These are phyloP conservation scores for Sylvilagus floridanus DNA, from an alignment of 2,797 vertebrate species.

Conservation along the genomic window DNA sequence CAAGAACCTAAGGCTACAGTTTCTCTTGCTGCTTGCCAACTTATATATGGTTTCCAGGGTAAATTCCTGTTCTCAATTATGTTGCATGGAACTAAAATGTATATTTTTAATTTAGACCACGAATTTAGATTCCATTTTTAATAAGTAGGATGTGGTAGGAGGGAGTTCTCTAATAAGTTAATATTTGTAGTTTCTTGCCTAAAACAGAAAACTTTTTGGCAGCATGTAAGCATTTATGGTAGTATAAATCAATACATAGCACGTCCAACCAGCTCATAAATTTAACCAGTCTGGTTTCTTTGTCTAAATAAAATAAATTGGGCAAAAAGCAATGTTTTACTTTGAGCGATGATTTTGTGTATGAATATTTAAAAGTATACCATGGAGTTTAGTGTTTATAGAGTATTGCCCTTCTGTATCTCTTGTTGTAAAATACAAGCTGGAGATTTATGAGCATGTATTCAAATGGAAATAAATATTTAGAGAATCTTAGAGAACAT, in stretches of 20 bases:
- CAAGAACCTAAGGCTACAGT: conserved; percentile 21
- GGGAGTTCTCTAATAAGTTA: conserved; percentile 60
- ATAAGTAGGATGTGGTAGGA: conserved; percentile 58
- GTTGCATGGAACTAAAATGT: not conserved
- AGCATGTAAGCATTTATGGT: conserved; percentile 12
- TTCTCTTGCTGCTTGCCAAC: conserved; percentile 57
- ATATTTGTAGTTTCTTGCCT: conserved; percentile 65
- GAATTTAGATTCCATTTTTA: conserved; percentile 72
- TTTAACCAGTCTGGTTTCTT: conserved; percentile 55
- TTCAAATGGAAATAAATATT: conserved; percentile 59
- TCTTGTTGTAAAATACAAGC: conserved; percentile 20
- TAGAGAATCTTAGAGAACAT: conserved; percentile 40
- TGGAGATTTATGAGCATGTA: conserved; percentile 55
- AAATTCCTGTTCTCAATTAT: conserved; percentile 77
- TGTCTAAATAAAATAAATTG: conserved; percentile 63
- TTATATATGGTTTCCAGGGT: conserved; percentile 70
- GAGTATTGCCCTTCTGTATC: conserved; percentile 42
- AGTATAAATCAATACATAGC: conserved; percentile 60
- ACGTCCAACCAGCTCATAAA: conserved; percentile 19
- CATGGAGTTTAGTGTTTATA: conserved; percentile 1
- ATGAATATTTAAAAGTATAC: conserved; percentile 58
- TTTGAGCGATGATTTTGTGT: conserved; percentile 58
- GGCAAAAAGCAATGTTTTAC: conserved; percentile 62
- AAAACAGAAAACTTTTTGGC: conserved; percentile 63
- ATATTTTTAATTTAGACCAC: conserved; percentile 63